A percentile compares a stretch with the other conserved stretches of the same genome.
phyloP scores from a whole-genome alignment of 2,113 vertebrate species.

The Campylomormyrus tamandua region DNA sequence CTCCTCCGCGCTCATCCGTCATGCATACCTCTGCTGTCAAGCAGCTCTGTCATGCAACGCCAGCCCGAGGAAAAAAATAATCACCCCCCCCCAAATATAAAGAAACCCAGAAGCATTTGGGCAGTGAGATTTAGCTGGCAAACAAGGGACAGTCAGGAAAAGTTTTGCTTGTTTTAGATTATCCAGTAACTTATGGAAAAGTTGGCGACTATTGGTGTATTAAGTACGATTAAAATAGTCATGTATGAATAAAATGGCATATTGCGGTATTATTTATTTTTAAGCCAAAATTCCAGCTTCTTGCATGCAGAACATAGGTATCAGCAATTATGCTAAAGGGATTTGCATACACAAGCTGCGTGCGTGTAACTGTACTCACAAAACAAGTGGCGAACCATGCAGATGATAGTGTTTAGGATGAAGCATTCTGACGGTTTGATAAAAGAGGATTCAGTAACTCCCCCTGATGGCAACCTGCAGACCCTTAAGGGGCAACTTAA shows the following conservation, averaged over 20 bases:
- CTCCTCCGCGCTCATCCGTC: constrained; percentile 33
- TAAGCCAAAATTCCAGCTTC: background rate
- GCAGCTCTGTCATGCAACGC: constrained; percentile 12
- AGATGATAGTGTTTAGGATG: background rate
- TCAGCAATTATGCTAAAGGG: background rate
- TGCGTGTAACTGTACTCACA: background rate
- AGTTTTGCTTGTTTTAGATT: background rate
- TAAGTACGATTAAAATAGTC: background rate
- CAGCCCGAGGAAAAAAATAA: background rate
- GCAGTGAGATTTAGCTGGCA: background rate
- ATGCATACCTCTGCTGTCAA: constrained; percentile 28
- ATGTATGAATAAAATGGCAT: background rate
- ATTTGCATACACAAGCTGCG: background rate
- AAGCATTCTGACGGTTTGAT: background rate
- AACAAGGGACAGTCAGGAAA: background rate
- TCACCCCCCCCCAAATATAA: background rate
- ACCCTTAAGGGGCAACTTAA: background rate
- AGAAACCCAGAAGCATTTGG: background rate
- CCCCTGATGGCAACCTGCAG: background rate
- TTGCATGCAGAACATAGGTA: background rate
- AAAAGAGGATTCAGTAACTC: background rate
- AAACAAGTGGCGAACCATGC: background rate
- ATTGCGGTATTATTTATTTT: background rate
- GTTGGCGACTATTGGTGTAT: background rate
- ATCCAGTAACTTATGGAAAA: background rate